Base-by-base conservation (phyloP, 2,113 vertebrate genomes). In the Eretmochelys imbricata region DNA sequence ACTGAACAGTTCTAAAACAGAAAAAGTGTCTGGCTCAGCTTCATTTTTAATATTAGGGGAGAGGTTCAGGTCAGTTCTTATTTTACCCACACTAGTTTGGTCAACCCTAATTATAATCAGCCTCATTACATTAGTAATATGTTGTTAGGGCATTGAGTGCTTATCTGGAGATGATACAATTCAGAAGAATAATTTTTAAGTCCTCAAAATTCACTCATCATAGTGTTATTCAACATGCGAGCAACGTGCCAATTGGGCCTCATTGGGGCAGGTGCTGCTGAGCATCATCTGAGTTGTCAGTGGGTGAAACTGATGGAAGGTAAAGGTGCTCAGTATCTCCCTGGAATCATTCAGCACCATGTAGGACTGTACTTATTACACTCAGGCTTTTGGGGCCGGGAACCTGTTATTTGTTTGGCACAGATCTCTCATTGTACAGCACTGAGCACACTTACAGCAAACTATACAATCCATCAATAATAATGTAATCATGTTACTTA, bases 391-490 rank as follows among this genome's bases (percentile, higher is more conserved):
- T 81, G 2, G 1, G 29, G 20, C 9, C 92, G 35, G 51, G 38
- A 88, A 87, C 29, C 6, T 86, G 50, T 79, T 93, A 91, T 87
- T 95, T 94, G 31, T 62, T 94, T 93, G 89, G 25, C 54, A 95
- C 42, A 42, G 46, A 83, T 80, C 53, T 95, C 76, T 59, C 84
- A 46, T 19, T 53, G n/a, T 76, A 7, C 85, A 86, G 85, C 76
- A 59, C 0, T 35, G 48, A 88, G 51, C 93, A 82, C 50, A 46
- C 46, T 94, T 89, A 89, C 11, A 87, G 72, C 35, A 96, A 95
- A 90, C 49, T 78, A 91, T 35, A 88, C 95, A 94, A 93, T 91
- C 91, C 96, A 97, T 95, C 97, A 88, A 96, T 95, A 94, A 91
- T 91, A 97, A 97, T 3, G n/a, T 79, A 95, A 97, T 95, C 90